Conservation (phyloP, 2,888 invertebrate genomes). For the Zygothrica quintamaculata region DNA sequence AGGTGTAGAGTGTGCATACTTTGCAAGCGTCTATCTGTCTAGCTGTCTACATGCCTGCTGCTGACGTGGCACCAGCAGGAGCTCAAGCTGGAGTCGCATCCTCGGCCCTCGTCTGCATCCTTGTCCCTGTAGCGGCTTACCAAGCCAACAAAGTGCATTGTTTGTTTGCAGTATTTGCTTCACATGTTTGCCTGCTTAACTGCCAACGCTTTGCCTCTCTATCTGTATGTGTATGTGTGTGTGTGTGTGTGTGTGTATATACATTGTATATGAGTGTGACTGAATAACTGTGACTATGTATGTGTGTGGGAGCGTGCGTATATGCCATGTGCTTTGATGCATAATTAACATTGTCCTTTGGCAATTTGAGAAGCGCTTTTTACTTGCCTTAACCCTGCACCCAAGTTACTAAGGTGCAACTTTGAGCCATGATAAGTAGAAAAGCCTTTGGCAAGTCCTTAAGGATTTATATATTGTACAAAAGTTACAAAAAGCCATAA, state of each 20-base stretch:
- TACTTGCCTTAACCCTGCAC: slow-evolving; percentile 56
- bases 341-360: slow-evolving; percentile 80
- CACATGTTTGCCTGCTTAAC: slow-evolving; percentile 73
- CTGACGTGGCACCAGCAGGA: slow-evolving; percentile 47
- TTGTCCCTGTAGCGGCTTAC: slow-evolving; percentile 68
- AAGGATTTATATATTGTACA: slow-evolving; percentile 14
- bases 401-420: slow-evolving; percentile 38
- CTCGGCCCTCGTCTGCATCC: slow-evolving; percentile 59
- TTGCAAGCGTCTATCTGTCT: slow-evolving; percentile 37
- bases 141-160: slow-evolving; percentile 80
- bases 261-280: too few species aligned
- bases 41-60: slow-evolving; percentile 51
- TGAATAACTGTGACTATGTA: slow-evolving; percentile 5
- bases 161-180: slow-evolving; percentile 76
- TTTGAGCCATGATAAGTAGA: slow-evolving; percentile 42
- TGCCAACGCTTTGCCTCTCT: slow-evolving; percentile 39
- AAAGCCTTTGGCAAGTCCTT: slow-evolving; percentile 40
- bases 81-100: slow-evolving; percentile 33
- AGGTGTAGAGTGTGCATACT: slow-evolving; percentile 26
- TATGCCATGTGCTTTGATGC: slow-evolving; percentile 65
- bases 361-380: slow-evolving; percentile 71
- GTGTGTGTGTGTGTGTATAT: slow-evolving; percentile 1
- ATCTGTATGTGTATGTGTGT: slow-evolving; percentile 12
- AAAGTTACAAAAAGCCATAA: too few species aligned
- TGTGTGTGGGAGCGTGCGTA: slow-evolving; percentile 21